These are phyloP conservation scores for Conus betulinus DNA, from an alignment of 1,140 invertebrate genomes.

Conservation along the genomic window DNA sequence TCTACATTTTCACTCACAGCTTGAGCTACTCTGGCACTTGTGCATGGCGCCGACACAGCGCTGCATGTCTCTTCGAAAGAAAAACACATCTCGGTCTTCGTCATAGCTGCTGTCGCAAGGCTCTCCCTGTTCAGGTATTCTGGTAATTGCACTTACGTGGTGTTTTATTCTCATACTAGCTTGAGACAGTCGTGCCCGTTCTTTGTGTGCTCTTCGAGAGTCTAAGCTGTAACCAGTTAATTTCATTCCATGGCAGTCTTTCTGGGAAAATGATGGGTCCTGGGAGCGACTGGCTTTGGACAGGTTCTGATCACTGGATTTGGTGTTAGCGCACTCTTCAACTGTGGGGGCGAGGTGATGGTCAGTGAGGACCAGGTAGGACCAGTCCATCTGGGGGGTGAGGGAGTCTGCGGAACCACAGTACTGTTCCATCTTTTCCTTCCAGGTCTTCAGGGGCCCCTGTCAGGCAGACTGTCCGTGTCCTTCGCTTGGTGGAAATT, in stretches of 20 bases:
- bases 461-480: constrained; percentile 25
- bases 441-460: constrained; percentile 19
- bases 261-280: not conserved
- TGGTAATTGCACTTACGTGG: not conserved
- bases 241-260: not conserved
- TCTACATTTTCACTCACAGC: not conserved
- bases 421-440: constrained; percentile 22
- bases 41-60: not conserved
- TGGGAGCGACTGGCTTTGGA: not conserved
- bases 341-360: not conserved
- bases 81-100: not conserved
- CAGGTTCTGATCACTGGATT: not conserved
- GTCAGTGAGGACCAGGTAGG: constrained; percentile 37
- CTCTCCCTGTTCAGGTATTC: not conserved
- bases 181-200: not conserved
- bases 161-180: not conserved
- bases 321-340: not conserved
- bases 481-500: not conserved
- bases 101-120: not conserved
- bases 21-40: not conserved
- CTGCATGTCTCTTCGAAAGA: not conserved
- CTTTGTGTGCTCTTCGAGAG: not conserved
- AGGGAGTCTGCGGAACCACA: constrained; percentile 34
- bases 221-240: not conserved
- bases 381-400: constrained; percentile 48